Conservation (phyloP, 2,113 vertebrate genomes). For the Shinisaurus crocodilurus region DNA sequence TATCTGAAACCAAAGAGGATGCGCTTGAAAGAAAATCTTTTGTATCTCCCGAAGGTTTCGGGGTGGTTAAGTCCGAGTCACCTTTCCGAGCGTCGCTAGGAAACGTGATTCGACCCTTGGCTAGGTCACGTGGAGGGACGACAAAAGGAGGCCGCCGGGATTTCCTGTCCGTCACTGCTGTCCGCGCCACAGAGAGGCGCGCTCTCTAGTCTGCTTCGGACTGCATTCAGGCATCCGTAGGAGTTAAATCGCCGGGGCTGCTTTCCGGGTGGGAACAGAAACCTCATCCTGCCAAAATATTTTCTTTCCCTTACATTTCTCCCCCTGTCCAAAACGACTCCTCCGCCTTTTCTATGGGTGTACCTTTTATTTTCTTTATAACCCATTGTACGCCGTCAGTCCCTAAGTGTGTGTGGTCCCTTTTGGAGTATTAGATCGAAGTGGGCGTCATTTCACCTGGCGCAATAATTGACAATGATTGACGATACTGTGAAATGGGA, state of each 20-base stretch:
- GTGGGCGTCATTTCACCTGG: not conserved
- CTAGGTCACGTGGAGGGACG: not conserved
- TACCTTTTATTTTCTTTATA: not conserved
- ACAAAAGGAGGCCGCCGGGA: not conserved
- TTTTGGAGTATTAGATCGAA: not conserved
- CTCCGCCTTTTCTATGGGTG: not conserved
- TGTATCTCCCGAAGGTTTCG: too few relatives aligned
- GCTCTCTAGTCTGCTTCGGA: not conserved
- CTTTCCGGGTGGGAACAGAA: conserved; percentile 20
- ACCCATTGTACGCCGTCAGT: not conserved
- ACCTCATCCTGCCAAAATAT: conserved; percentile 12
- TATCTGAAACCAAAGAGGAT: not conserved
- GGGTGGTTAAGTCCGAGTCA: not conserved
- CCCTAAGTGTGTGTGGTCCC: conserved; percentile 7
- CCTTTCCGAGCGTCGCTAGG: not conserved
- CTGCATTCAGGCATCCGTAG: not conserved
- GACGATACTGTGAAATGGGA: not conserved
- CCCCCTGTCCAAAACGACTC: not conserved
- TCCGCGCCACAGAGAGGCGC: not conserved
- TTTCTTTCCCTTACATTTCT: conserved; percentile 1
- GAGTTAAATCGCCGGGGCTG: not conserved
- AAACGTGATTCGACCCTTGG: not conserved
- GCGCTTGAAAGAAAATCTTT: not conserved
- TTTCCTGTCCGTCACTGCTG: not conserved
- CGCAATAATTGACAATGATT: not conserved